Evolutionary conservation across 2,113 vertebrate genomes (phyloP).

Genomic region (Aegypius monachus): DNA sequence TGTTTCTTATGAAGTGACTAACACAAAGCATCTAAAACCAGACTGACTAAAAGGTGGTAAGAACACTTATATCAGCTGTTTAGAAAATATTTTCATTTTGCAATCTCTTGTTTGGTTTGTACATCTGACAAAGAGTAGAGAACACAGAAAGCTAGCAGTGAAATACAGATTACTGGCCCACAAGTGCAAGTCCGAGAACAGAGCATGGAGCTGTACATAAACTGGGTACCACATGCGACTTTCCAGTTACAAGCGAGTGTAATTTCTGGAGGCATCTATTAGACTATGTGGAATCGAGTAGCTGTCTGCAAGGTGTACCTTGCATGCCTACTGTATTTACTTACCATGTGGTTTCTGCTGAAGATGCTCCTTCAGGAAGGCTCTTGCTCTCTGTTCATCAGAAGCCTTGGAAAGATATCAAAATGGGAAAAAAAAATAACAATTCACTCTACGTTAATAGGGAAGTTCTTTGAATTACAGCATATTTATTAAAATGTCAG

Average conservation of each 20-base stretch:
- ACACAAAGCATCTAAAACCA: not conserved
- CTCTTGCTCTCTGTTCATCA: not conserved
- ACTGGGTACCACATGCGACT: not conserved
- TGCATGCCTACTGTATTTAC: not conserved
- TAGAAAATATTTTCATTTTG: not conserved
- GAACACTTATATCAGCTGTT: not conserved
- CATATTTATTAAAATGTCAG: not conserved
- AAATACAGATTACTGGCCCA: not conserved
- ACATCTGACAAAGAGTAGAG: not conserved
- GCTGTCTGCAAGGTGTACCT: not conserved
- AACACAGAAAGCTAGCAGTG: not conserved
- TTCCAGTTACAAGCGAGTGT: not conserved
- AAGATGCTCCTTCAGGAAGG: not conserved
- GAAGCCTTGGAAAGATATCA: not conserved
- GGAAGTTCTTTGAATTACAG: not conserved
- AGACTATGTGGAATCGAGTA: accelerated
- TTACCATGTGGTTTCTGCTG: not conserved
- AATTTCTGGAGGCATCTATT: not conserved
- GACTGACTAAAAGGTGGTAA: not conserved
- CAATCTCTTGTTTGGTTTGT: not conserved
- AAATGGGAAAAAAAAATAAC: not conserved
- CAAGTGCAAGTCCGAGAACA: not conserved
- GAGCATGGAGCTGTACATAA: not conserved
- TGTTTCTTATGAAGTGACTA: not conserved
- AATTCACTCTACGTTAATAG: not conserved